Base-by-base conservation (phyloP, 2,113 vertebrate species). In the Corydoras sp. region DNA sequence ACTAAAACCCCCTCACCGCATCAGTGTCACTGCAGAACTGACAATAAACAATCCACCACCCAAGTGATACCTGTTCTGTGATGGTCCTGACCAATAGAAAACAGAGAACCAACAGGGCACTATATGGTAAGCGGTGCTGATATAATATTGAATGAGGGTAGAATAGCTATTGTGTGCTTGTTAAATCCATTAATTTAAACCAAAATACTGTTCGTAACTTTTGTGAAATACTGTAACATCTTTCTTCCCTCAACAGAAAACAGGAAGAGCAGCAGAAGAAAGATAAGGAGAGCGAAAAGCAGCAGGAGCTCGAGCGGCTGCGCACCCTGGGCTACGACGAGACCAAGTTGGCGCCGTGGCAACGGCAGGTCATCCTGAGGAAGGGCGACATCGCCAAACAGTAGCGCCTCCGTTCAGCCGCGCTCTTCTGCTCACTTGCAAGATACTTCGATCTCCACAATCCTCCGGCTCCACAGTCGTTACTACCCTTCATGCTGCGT, bases 291-390 rank as follows among this genome's bases (percentile, higher is more conserved):
- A 90, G 79, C 4, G 92, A 92, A 78, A 92, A 95, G 80, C 94
- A 92, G 80, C 88, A 90, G 1, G 96, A 99, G 83, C 90, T 85
- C 4, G 96, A 98, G 87, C 93, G 92, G 80, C 88, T 99, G 85
- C 90, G 95, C 75, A 97, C 90, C 75, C 86, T 99, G 60, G 97
- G 97, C 79, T 98, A 95, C 24, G 97, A 99, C 11, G 97, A 99
- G 82, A 91, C 88, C 84, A 99, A 98, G 83, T 88, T 99, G 85
- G 93, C 95, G 0, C 95, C 97, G 48, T 99, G 97, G 97, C 97
- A 99, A 82, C 86, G 94, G 80, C 95, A 99, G 87, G 91, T 99
- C 82, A 94, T 99, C 83, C 88, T 99, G 81, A 98, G 94, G 90
- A 98, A 98, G 84, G 97, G 96, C 76, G 96, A 98, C 77, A 90